Conservation (phyloP, 92 coral and sea anemone genomes). For the Montipora capitata region DNA sequence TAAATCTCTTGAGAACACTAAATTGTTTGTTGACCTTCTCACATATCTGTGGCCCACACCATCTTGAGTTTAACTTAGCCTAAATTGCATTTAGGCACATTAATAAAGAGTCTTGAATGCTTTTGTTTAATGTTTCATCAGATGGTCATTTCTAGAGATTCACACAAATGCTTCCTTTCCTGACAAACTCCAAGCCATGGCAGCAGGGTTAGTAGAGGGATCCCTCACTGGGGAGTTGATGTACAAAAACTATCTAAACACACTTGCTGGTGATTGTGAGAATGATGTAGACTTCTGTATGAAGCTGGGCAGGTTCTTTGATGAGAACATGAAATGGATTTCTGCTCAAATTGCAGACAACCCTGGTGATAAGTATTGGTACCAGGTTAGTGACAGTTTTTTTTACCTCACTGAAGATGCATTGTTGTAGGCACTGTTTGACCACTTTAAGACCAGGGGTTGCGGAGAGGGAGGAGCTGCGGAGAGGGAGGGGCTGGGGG, state of each 20-base stretch:
- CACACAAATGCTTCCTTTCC: slow-evolving; percentile 81
- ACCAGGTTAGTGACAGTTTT: slow-evolving; percentile 77
- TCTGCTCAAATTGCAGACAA: slow-evolving; percentile 59
- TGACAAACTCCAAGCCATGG: slow-evolving; percentile 85
- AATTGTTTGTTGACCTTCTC: too few species aligned
- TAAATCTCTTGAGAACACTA: too few species aligned
- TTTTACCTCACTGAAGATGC: not conserved
- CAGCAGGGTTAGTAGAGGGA: slow-evolving; percentile 95
- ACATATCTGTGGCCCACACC: too few species aligned
- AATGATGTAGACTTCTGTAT: slow-evolving; percentile 76
- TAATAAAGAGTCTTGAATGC: too few species aligned
- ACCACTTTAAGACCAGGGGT: too few species aligned
- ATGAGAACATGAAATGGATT: slow-evolving; percentile 79
- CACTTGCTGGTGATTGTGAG: slow-evolving; percentile 77
- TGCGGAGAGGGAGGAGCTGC: too few species aligned
- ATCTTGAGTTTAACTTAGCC: too few species aligned
- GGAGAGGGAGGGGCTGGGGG: too few species aligned
- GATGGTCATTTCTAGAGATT: slow-evolving; percentile 93
- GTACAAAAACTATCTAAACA: slow-evolving; percentile 72
- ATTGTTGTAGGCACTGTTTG: too few species aligned
- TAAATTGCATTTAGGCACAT: too few species aligned
- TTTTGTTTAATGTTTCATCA: not conserved
- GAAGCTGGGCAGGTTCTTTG: slow-evolving; percentile 69
- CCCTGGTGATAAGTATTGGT: slow-evolving; percentile 86
- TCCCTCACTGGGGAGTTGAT: slow-evolving; percentile 89